phyloP scores from a whole-genome alignment of 2,888 invertebrate species.

The Sminthurinus aureus region DNA sequence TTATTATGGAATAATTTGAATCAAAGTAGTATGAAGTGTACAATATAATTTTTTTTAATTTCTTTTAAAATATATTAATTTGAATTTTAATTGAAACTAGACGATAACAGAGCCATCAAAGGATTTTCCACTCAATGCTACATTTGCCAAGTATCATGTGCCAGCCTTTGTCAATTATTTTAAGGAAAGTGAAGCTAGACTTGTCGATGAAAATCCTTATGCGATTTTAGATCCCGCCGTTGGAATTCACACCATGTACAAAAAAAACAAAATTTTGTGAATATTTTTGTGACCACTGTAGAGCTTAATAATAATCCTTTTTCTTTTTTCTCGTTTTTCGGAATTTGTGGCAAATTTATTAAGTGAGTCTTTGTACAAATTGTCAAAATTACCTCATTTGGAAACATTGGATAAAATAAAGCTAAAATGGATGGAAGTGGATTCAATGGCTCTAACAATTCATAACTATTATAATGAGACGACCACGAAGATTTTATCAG shows the following conservation, averaged over 20 bases:
- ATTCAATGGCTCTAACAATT: conserved; percentile 24
- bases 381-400: conserved; percentile 17
- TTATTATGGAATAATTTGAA: not conserved
- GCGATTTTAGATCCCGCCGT: conserved; percentile 39
- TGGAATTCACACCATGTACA: conserved; percentile 41
- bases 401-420: conserved; percentile 17
- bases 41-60: not conserved
- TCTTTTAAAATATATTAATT: not conserved
- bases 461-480: conserved; percentile 33
- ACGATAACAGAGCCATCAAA: conserved; percentile 15
- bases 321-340: too few species aligned
- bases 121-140: not conserved
- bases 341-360: not conserved
- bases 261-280: too few species aligned
- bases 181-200: conserved; percentile 25
- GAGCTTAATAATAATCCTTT: too few species aligned
- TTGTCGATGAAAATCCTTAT: conserved; percentile 37
- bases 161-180: conserved; percentile 39
- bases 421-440: conserved; percentile 40
- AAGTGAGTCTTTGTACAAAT: conserved; percentile 22
- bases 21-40: not conserved
- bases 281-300: too few species aligned
- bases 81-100: conserved; percentile 5
- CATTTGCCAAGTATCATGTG: conserved; percentile 32
- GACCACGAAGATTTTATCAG: not conserved